phyloP scores from a whole-genome alignment of 2,797 vertebrate species.

The Tachyglossus aculeatus region DNA sequence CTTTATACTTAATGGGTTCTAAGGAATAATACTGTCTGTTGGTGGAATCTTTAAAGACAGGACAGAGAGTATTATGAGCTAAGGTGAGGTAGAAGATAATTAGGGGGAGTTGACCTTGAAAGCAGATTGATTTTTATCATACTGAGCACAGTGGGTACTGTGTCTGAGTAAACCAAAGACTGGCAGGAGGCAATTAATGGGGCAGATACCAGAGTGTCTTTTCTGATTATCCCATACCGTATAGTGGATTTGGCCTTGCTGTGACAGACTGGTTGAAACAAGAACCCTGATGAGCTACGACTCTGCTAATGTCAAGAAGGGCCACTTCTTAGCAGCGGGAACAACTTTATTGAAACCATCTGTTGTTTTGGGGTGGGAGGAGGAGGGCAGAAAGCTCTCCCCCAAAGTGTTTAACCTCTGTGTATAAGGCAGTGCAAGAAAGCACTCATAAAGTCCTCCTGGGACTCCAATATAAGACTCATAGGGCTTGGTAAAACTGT shows the following conservation, averaged over 20 bases:
- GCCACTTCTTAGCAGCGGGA: slow-evolving; percentile 49
- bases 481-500: slow-evolving; percentile 23
- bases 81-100: slow-evolving; percentile 12
- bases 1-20: slow-evolving; percentile 19
- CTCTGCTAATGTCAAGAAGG: slow-evolving; percentile 52
- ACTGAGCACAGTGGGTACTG: slow-evolving; percentile 38
- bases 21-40: slow-evolving; percentile 26
- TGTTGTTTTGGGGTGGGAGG: slow-evolving; percentile 49
- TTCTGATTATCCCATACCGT: slow-evolving; percentile 35
- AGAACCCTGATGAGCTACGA: slow-evolving; percentile 44
- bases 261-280: slow-evolving; percentile 52
- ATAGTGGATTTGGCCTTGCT: slow-evolving; percentile 26
- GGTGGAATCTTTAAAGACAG: neutral
- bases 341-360: slow-evolving; percentile 58
- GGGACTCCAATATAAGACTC: slow-evolving; percentile 35
- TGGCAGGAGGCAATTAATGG: slow-evolving; percentile 64
- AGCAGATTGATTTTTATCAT: slow-evolving; percentile 30
- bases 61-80: neutral
- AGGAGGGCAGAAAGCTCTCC: neutral
- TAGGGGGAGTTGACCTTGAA: slow-evolving; percentile 59
- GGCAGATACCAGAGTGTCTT: slow-evolving; percentile 36
- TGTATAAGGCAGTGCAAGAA: slow-evolving; percentile 21
- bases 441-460: slow-evolving; percentile 12
- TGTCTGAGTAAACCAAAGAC: slow-evolving; percentile 32
- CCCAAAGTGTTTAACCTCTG: slow-evolving; percentile 49